phyloP scores from a whole-genome alignment of 2,797 vertebrate species.

The Pterois miles region DNA sequence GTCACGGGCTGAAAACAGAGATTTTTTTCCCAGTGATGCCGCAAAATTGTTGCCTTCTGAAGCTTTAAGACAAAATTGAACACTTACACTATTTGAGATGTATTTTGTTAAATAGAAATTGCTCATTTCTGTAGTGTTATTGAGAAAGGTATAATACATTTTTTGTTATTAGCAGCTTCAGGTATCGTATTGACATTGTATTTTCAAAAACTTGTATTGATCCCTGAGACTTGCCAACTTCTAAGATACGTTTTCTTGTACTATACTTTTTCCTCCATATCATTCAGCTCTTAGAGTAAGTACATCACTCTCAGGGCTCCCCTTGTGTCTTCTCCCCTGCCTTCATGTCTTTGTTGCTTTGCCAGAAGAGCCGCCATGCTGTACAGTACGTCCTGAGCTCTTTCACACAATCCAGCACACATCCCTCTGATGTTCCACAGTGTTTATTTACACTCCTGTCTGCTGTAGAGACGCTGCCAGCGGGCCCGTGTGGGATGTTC shows the following conservation, averaged over 20 bases:
- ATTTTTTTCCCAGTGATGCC: no score
- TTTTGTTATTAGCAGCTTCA: background rate
- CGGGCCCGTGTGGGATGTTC: slow-evolving; percentile 44
- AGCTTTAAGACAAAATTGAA: background rate
- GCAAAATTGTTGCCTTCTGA: no score
- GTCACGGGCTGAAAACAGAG: no score
- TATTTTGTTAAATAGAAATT: background rate
- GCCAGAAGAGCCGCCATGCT: slow-evolving; percentile 10
- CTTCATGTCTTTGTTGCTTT: slow-evolving; percentile 2
- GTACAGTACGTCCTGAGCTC: slow-evolving; percentile 12
- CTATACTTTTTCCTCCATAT: background rate
- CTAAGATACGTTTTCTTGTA: background rate
- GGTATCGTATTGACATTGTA: background rate
- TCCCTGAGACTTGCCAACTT: background rate
- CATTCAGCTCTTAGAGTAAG: background rate
- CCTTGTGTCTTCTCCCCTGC: background rate
- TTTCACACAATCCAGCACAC: slow-evolving; percentile 34
- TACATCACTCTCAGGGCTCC: background rate
- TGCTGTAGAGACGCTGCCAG: slow-evolving; percentile 45
- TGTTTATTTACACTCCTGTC: slow-evolving; percentile 67
- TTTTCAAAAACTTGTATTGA: no score
- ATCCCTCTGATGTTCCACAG: slow-evolving; percentile 61
- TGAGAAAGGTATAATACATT: background rate
- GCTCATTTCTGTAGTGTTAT: no score
- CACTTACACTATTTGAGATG: background rate